Percentiles rank a stretch among this genome's conserved stretches.
Conservation (phyloP, 2,113 vertebrate species). For the Datnioides undecimradiatus region DNA sequence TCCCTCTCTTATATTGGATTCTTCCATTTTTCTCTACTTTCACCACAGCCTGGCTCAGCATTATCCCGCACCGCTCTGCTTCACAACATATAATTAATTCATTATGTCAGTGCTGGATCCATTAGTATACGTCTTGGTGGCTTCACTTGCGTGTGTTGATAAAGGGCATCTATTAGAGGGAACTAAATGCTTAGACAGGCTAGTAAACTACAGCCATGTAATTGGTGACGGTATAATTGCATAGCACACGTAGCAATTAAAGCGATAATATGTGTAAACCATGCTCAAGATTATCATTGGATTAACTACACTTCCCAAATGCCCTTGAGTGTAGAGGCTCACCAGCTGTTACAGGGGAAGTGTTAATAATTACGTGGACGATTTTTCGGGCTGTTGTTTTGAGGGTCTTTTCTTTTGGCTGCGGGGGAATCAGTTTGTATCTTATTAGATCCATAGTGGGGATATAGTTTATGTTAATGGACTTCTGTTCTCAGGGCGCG, state of each 20-base stretch:
- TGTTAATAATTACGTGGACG: slow-evolving; percentile 68
- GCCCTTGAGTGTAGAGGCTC: slow-evolving; percentile 69
- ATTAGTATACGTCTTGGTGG: slow-evolving; percentile 58
- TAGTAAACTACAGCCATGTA: slow-evolving; percentile 74
- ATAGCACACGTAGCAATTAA: slow-evolving; percentile 74
- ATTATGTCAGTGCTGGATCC: slow-evolving; percentile 57
- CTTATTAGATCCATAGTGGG: slow-evolving; percentile 44
- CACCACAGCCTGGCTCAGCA: slow-evolving; percentile 30
- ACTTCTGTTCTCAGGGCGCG: slow-evolving; percentile 36
- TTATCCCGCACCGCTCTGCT: slow-evolving; percentile 20
- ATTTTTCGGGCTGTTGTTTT: slow-evolving; percentile 61
- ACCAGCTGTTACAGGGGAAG: slow-evolving; percentile 75
- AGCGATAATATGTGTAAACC: slow-evolving; percentile 78
- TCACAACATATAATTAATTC: slow-evolving; percentile 67
- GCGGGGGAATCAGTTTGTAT: slow-evolving; percentile 45
- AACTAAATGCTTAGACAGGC: slow-evolving; percentile 64
- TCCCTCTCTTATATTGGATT: not conserved
- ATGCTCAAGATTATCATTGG: slow-evolving; percentile 78
- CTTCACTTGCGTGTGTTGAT: slow-evolving; percentile 46
- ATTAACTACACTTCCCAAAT: slow-evolving; percentile 80
- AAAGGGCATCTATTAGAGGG: slow-evolving; percentile 64
- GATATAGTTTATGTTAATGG: slow-evolving; percentile 35
- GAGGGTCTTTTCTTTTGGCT: slow-evolving; percentile 55
- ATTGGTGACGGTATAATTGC: slow-evolving; percentile 75
- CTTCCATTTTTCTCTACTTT: not conserved